These are phyloP conservation scores for Antheraea assamensis DNA, from an alignment of 2,888 invertebrate species.

Conservation along the genomic window DNA sequence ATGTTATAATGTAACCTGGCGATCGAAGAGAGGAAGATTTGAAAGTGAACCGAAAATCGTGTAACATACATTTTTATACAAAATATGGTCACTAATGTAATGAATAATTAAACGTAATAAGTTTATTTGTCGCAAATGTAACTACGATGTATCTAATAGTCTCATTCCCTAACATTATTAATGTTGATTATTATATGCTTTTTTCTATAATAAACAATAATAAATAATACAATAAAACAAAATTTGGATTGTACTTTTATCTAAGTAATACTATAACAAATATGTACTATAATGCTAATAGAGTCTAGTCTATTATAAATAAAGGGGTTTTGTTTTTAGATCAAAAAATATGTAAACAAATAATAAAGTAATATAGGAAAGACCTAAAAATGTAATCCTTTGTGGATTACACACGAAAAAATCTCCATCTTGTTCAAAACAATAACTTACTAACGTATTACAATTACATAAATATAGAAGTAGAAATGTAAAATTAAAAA, in stretches of 20 bases:
- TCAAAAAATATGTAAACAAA: neutral
- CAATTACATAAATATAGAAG: too few relatives aligned
- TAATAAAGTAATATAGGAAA: neutral
- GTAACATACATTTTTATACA: conserved; percentile 41
- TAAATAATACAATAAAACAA: too few relatives aligned
- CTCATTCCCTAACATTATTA: neutral
- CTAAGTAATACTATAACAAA: too few relatives aligned
- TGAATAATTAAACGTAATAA: conserved; percentile 44
- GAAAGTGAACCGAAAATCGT: conserved; percentile 30
- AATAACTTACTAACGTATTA: too few relatives aligned
- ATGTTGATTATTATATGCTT: too few relatives aligned
- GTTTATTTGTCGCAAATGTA: conserved; percentile 32
- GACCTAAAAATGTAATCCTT: neutral
- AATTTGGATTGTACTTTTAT: too few relatives aligned
- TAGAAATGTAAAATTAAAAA: too few relatives aligned
- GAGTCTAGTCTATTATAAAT: too few relatives aligned
- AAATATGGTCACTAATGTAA: conserved; percentile 42
- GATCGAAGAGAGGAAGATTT: conserved; percentile 17
- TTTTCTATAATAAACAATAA: too few relatives aligned
- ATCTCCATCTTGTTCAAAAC: neutral
- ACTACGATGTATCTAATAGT: conserved; percentile 24
- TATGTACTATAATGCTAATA: too few relatives aligned
- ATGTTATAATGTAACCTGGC: neutral
- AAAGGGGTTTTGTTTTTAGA: too few relatives aligned
- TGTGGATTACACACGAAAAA: neutral